Evolutionary conservation across 2,797 vertebrate species (phyloP), one percentile per base, ranked within the genome.

Genomic region (Dromococcyx pavoninus): DNA sequence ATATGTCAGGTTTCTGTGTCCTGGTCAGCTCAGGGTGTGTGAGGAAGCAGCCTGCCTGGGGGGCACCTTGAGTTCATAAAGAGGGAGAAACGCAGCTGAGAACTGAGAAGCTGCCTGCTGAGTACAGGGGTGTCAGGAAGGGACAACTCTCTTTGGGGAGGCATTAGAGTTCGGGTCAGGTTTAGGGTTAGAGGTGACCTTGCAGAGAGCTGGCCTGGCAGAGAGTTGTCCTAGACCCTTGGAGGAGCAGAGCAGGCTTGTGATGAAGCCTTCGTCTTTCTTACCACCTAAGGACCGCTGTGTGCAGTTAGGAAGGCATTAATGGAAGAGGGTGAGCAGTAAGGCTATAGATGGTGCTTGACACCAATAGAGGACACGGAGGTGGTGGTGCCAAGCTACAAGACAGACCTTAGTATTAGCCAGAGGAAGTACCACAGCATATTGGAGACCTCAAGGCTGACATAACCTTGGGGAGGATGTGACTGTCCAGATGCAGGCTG

Each of bases 1-100:
- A 35, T 16, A 37, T 23, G 37, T 51, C 12, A 10, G 84, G 28
- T 17, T n/a, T 35, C 27, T 5, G 21, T 32, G 44, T n/a, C 58
- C 23, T 60, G 12, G 4, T 25, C 35, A 9, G 46, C 1, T 2
- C 1, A 2, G 3, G 21, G 21, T 18, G 41, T 1, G 10, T 12
- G 50, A 37, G 48, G 82, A 44, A 33, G 24, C 56, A n/a, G 62
- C 28, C 69, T 30, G 48, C 32, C 46, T 7, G 14, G 3, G 16
- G 28, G 4, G 21, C 1, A 33, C 13, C 4, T 1, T 2, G 30
- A 18, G 0, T 39, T 37, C 3, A 0, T 16, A 12, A 46, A 25
- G 50, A 25, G 33, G 33, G 44, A 75, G 51, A 30, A 37, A 18
- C 2, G 53, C 22, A n/a, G 17, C 11, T 7, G 13, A 7, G 11